phyloP scores from a whole-genome alignment of 2,113 vertebrate species.

The Oryzias javanicus region DNA sequence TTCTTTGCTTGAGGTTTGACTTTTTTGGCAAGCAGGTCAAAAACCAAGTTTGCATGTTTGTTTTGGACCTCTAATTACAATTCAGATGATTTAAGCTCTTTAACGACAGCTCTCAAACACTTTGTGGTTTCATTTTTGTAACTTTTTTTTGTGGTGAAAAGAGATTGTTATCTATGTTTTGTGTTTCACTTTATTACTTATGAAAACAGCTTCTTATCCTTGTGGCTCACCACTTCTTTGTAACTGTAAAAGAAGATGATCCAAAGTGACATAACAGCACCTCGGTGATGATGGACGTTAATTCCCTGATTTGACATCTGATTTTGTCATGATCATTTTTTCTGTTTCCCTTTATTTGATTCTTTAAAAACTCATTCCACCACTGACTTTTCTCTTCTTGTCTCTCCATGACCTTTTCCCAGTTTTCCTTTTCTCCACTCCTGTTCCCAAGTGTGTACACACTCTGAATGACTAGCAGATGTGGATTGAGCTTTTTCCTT shows the following conservation, averaged over 20 bases:
- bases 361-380: constrained; percentile 17
- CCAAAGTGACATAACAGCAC: constrained; percentile 35
- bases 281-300: constrained; percentile 35
- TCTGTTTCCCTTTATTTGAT: constrained; percentile 29
- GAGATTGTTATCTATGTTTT: constrained; percentile 40
- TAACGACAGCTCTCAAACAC: constrained; percentile 17
- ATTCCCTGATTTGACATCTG: constrained; percentile 19
- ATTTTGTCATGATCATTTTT: constrained; percentile 31
- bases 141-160: constrained; percentile 37
- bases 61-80: constrained; percentile 36
- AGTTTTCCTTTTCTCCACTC: constrained; percentile 28
- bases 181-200: constrained; percentile 39
- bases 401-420: constrained; percentile 47
- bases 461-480: constrained; percentile 61
- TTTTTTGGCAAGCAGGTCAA: constrained; percentile 17
- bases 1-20: constrained; percentile 8
- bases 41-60: constrained; percentile 19
- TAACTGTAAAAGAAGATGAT: constrained; percentile 43
- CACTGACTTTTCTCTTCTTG: constrained; percentile 16
- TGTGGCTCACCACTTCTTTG: constrained; percentile 46
- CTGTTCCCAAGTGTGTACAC: neutral
- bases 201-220: constrained; percentile 42
- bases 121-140: constrained; percentile 23
- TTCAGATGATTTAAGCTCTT: constrained; percentile 38
- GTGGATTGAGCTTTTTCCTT: constrained; percentile 64